phyloP scores from a whole-genome alignment of 2,888 invertebrate genomes.

The Limnephilus rhombicus region DNA sequence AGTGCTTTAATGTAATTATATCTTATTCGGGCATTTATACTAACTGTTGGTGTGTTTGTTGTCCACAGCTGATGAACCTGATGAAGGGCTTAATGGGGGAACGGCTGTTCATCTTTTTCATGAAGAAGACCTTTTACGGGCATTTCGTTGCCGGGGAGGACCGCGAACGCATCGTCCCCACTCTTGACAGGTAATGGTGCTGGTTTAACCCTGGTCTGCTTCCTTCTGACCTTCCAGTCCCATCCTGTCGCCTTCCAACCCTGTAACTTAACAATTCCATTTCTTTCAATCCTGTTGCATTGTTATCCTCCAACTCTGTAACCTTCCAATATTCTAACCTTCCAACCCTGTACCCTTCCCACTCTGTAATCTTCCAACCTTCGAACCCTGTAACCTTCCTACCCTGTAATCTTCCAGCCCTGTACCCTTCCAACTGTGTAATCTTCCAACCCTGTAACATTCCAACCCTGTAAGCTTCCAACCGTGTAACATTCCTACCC shows the following conservation, averaged over 20 bases:
- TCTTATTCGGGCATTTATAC: background rate
- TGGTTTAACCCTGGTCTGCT: background rate
- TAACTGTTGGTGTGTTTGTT: conserved; percentile 48
- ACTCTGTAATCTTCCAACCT: background rate
- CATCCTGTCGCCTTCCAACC: background rate
- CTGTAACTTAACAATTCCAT: background rate
- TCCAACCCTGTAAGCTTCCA: background rate
- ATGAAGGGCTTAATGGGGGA: conserved; percentile 87
- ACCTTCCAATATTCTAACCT: background rate
- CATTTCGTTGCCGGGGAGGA: conserved; percentile 99
- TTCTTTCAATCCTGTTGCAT: background rate
- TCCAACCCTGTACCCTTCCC: background rate
- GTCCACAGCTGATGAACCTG: conserved; percentile 89
- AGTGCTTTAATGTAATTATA: background rate
- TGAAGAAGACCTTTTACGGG: conserved; percentile 98
- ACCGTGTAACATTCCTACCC: background rate
- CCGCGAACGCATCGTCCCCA: conserved; percentile 90
- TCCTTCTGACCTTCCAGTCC: background rate
- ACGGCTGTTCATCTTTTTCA: conserved; percentile 87
- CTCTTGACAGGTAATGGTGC: conserved; percentile 83
- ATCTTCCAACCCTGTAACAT: background rate
- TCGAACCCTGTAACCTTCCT: background rate
- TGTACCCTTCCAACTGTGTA: background rate
- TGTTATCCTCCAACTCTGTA: background rate
- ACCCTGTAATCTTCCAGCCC: background rate